These are phyloP conservation scores for Xylota segnis DNA, from an alignment of 2,888 invertebrate genomes.

Conservation along the genomic window DNA sequence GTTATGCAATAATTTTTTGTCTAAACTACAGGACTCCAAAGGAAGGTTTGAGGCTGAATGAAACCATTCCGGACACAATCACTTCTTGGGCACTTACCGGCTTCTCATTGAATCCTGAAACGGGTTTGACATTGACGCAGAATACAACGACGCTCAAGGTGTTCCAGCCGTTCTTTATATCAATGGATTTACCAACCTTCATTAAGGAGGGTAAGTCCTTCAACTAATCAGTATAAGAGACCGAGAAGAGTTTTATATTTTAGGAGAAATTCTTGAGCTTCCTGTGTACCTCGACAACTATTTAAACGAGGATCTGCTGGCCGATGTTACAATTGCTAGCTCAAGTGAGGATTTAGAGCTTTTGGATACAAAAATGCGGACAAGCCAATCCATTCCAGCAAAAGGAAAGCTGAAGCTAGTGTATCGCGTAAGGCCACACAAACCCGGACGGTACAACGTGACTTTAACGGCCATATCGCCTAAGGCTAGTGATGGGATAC, in stretches of 20 bases:
- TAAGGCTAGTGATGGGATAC: conserved; percentile 91
- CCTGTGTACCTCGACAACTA: conserved; percentile 91
- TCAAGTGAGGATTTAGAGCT: conserved; percentile 87
- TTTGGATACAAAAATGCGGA: not conserved
- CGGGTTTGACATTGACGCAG: conserved; percentile 90
- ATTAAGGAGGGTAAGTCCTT: conserved; percentile 87
- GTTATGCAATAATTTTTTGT: not conserved
- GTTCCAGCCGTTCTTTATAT: conserved; percentile 91
- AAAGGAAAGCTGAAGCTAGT: not conserved
- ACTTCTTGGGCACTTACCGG: conserved; percentile 93
- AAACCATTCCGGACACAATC: conserved; percentile 90
- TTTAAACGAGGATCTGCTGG: conserved; percentile 88
- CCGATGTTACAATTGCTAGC: conserved; percentile 93
- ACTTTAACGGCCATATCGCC: conserved; percentile 89
- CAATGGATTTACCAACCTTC: conserved; percentile 90
- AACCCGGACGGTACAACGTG: conserved; percentile 12
- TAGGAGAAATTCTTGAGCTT: conserved; percentile 88
- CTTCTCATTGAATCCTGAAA: conserved; percentile 89
- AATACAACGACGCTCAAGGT: conserved; percentile 87
- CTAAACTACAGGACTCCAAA: conserved; percentile 44
- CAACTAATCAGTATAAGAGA: too few relatives aligned
- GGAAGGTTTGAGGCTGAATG: conserved; percentile 83
- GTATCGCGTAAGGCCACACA: not conserved
- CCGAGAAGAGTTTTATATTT: not conserved
- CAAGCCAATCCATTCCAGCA: conserved; percentile 12